phyloP scores from a whole-genome alignment of 2,797 vertebrate genomes.

The Trichosurus vulpecula region DNA sequence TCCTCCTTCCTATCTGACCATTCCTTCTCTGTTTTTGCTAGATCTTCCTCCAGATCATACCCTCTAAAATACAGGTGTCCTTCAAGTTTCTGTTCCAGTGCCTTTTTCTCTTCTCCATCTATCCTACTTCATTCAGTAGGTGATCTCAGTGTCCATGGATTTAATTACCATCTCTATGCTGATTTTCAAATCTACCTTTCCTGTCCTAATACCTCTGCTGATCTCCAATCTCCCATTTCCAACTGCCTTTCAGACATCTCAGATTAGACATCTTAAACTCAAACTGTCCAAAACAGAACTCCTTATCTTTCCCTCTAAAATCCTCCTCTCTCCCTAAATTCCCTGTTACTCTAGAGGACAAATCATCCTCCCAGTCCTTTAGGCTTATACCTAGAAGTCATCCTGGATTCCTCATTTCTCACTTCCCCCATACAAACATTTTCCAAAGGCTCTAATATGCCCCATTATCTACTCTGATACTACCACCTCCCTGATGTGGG shows the following conservation, averaged over 20 bases:
- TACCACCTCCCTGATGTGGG: background rate
- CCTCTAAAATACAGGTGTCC: background rate
- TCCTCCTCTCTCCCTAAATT: background rate
- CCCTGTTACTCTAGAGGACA: background rate
- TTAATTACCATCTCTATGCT: too few relatives aligned
- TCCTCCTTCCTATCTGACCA: background rate
- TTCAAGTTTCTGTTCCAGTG: background rate
- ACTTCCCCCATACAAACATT: background rate
- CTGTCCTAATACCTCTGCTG: background rate
- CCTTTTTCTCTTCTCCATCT: background rate
- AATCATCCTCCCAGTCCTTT: background rate
- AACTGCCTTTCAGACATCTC: background rate
- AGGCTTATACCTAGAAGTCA: background rate
- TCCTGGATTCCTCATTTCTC: background rate
- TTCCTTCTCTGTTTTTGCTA: background rate
- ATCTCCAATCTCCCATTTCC: background rate
- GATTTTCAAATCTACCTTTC: background rate
- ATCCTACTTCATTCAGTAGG: background rate
- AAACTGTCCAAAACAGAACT: too few relatives aligned
- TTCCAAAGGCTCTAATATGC: background rate
- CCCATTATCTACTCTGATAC: background rate
- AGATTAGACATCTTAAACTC: too few relatives aligned
- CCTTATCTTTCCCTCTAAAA: background rate
- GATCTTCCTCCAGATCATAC: background rate
- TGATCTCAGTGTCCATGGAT: background rate